A percentile compares a stretch with the other conserved stretches of the same genome.
phyloP scores from a whole-genome alignment of 2,113 vertebrate species.

The Hymenochirus boettgeri region DNA sequence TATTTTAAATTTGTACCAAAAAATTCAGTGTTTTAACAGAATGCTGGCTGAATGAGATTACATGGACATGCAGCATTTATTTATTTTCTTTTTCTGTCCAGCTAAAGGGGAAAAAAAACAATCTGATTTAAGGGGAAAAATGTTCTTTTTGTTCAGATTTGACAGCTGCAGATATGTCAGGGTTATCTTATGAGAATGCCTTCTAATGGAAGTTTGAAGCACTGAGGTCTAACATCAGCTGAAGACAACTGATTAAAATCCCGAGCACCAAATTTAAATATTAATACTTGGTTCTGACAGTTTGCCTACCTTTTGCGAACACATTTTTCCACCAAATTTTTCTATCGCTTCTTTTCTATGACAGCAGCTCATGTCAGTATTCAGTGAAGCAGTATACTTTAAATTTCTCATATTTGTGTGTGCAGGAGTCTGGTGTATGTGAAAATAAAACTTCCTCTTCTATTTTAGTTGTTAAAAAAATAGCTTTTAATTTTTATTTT shows the following conservation, averaged over 20 bases:
- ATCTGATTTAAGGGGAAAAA: slow-evolving; percentile 1
- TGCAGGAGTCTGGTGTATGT: background rate
- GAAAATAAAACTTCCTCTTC: no score
- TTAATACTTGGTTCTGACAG: slow-evolving; percentile 28
- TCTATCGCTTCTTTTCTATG: slow-evolving; percentile 32
- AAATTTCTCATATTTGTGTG: slow-evolving; percentile 22
- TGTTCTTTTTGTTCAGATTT: slow-evolving; percentile 22
- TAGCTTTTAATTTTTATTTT: no score
- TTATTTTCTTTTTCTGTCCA: background rate
- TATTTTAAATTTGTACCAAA: background rate
- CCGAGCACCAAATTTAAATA: slow-evolving; percentile 26
- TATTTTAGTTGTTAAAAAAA: no score
- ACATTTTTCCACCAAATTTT: slow-evolving; percentile 28
- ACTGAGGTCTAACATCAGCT: slow-evolving; percentile 28
- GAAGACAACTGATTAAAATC: slow-evolving; percentile 40
- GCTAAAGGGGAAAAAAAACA: background rate
- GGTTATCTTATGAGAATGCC: slow-evolving; percentile 17
- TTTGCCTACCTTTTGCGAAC: slow-evolving; percentile 15
- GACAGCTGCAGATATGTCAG: slow-evolving; percentile 8
- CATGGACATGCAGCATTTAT: background rate
- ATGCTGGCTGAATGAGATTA: slow-evolving; percentile 5
- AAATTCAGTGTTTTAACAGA: slow-evolving; percentile 1
- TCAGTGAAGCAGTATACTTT: slow-evolving; percentile 29
- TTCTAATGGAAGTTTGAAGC: slow-evolving; percentile 24
- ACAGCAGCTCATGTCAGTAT: slow-evolving; percentile 25